phyloP scores from a whole-genome alignment of 2,888 invertebrate genomes.

The Anthophora plumipes region DNA sequence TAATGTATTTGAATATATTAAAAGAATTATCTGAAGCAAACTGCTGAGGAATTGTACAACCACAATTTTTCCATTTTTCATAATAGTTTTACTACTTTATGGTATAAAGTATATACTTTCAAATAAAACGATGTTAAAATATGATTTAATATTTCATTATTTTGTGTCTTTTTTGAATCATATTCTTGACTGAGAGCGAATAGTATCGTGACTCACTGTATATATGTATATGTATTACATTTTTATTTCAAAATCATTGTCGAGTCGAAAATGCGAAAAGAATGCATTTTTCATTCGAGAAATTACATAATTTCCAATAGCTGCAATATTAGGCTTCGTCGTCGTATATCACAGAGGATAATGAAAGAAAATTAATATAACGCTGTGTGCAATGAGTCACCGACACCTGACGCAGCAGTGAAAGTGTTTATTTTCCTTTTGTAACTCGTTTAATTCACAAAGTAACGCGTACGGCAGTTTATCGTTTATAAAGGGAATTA shows the following conservation, averaged over 20 bases:
- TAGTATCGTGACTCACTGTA: too few relatives aligned
- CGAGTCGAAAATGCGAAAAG: background rate
- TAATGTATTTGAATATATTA: too few relatives aligned
- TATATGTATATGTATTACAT: too few relatives aligned
- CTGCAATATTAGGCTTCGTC: background rate
- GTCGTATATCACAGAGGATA: background rate
- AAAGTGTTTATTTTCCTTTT: conserved; percentile 37
- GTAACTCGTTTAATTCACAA: conserved; percentile 24
- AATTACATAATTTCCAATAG: background rate
- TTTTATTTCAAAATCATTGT: background rate
- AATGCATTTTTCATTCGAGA: background rate
- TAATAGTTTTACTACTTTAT: too few relatives aligned
- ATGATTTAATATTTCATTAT: too few relatives aligned
- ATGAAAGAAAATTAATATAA: conserved; percentile 18
- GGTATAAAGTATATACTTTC: too few relatives aligned
- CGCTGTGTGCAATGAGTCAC: conserved; percentile 4
- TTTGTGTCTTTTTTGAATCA: too few relatives aligned
- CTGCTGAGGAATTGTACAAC: too few relatives aligned
- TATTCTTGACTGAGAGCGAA: too few relatives aligned
- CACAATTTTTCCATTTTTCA: too few relatives aligned
- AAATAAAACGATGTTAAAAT: too few relatives aligned
- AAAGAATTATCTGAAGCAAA: too few relatives aligned
- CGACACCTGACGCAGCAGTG: conserved; percentile 13
- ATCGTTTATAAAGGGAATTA: background rate
- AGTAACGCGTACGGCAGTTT: background rate